Evolutionary conservation across 2,113 vertebrate genomes (phyloP), one percentile per base, ranked within the genome.

Genomic region (Tyrannus savana): DNA sequence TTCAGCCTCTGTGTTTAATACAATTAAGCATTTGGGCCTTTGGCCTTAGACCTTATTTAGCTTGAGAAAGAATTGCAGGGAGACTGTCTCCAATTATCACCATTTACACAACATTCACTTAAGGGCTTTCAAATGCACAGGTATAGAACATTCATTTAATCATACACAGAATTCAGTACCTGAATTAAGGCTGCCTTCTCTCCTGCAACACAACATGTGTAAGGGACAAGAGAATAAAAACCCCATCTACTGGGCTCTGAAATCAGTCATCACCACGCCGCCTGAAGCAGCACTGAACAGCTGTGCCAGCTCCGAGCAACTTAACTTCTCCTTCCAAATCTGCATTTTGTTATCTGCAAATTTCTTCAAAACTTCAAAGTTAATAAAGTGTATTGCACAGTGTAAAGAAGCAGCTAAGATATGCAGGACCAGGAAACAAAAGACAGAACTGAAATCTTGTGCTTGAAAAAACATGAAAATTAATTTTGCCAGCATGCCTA

Each of bases 391-490:
- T 30, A 76, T 35, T 81, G 72, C 76, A 71, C 5, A 84, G 75
- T 10, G n/a, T 28, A 91, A 81, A 93, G 94, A 91, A 76, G 24
- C 31, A 0, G 1, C 28, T 85, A 93, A 91, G 62, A 94, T 83
- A 87, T 39, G 92, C 82, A 90, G 86, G 84, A 64, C 52, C 55
- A 75, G 60, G 53, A 96, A 95, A 94, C 81, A 96, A 82, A 94
- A 94, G 74, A 69, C 76, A 89, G 67, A 96, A 83, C 67, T 85
- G 73, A 93, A 96, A 94, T 92, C 80, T 53, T 76, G 68, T 92
- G 95, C 94, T 95, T 95, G 92, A 95, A 96, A 96, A 97, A 96
- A 97, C 90, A 96, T 64, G 88, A 95, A 97, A 95, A 97, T 97
- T 97, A 96, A 96, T 97, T 97, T 96, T 95, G 93, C 71, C 95